Evolutionary conservation across 2,797 vertebrate species (phyloP), one percentile per base, ranked within the genome.

Genomic region (Enteromius radiatus): DNA sequence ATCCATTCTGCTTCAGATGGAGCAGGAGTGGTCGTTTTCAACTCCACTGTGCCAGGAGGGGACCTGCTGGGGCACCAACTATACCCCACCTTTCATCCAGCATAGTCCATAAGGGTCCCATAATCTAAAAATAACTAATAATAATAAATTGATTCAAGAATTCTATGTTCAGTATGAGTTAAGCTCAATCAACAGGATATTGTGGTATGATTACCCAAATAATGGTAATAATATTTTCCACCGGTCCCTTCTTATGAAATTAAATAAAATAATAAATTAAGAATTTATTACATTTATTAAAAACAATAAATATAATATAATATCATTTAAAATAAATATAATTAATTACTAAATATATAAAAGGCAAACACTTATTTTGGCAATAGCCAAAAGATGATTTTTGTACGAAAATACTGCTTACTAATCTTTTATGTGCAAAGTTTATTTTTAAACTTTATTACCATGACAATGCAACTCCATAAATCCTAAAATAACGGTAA

Each of bases 81-180:
- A 19, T 74, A 70, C 19, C 81, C 83, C 84, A 75, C 85, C 87
- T 77, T 54, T 82, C 90, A 86, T 89, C 74, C 88, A 90, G 86
- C 81, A 83, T 23, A 52, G 6, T 63, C 28, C 59, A 63, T 19
- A 63, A 63, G 28, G 26, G 59, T 17, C 26, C 14, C 28, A 2
- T 63, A 17, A 63, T 31, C 26, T 63, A 31, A 63, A 17, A 63
- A 63, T 17, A 31, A 17, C 28, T 70, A 41, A 10, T n/a, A n/a
- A n/a, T n/a, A n/a, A 59, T 17, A 38, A 59, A 75, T 26, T 0
- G 23, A 23, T 26, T 23, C 15, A 38, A 75, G 14, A 1, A 54
- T 36, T 56, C 31, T 23, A 7, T 9, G 21, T 36, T 23, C n/a
- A 59, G 36, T 59, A 19, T 4, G 23, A 38, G 21, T 56, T n/a